Base-by-base conservation (phyloP, 1,140 invertebrate species). In the Carposina sasakii region DNA sequence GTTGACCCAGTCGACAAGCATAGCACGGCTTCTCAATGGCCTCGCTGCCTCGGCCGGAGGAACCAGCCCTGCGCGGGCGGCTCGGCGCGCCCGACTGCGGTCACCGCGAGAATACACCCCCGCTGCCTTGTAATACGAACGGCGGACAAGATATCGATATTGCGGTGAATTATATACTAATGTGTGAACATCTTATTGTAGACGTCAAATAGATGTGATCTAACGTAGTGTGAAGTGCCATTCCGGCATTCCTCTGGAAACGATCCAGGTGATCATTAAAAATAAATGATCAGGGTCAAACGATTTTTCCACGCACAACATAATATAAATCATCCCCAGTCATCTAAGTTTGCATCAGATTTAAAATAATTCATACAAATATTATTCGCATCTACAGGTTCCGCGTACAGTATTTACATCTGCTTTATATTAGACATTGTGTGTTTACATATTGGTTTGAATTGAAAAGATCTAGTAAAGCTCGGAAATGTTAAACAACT, bases 91-190 rank as follows among this genome's bases (percentile, higher is more conserved):
- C 65, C 68, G 69, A 75, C 79, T 75, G 76, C 71, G 72, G 70
- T 67, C 67, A 63, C 57, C 64, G 62, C 66, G 57, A 69, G 67
- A 65, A 63, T 69, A 52, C 69, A 71, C 64, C 67, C 71, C 65
- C 65, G 67, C 66, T 63, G 63, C 60, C 55, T 59, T 63, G 79
- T 81, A 84, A 84, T 72, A 59, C 67, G 73, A 78, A 74, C 77
- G 58, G 63, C 52, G 59, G 49, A 52, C 57, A 68, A 62, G 66
- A 77, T 78, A 81, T 81, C 71, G 68, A 78, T 84, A 57, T 73
- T 81, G 77, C 64, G 77, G 73, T 76, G 67, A 75, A 68, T 67
- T 65, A 17, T 9, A 72, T 71, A 65, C 58, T 46, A 53, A 70
- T 67, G 57, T 50, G 50, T 48, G 55, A 52, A 51, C 67, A 67